A percentile compares a stretch with the other conserved stretches of the same genome.
Evolutionary conservation across 2,113 vertebrate genomes (phyloP).

Genomic region (Capricornis sumatraensis): DNA sequence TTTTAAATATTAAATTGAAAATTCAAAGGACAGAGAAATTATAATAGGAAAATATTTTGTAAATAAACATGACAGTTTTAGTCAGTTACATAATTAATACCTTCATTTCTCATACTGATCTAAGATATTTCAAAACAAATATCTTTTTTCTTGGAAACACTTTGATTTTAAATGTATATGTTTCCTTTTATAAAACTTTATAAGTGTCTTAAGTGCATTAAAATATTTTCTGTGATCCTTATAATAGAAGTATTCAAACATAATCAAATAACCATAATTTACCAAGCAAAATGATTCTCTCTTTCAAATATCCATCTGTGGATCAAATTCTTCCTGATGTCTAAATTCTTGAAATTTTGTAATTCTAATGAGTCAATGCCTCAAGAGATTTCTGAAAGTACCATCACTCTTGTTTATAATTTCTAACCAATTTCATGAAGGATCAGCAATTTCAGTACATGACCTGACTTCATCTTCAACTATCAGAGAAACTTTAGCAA

Average conservation of each 20-base stretch:
- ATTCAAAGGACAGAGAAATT: background rate
- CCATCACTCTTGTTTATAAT: background rate
- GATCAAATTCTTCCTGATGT: background rate
- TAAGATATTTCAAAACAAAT: background rate
- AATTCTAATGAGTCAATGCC: background rate
- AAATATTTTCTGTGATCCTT: background rate
- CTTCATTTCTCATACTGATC: background rate
- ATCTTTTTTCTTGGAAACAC: background rate
- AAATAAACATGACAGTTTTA: background rate
- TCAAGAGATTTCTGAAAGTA: background rate
- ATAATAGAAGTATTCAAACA: background rate
- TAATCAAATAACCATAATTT: background rate
- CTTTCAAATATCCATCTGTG: background rate
- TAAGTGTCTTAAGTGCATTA: background rate
- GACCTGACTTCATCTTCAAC: background rate
- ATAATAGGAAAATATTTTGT: background rate
- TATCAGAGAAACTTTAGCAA: background rate
- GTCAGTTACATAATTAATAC: background rate
- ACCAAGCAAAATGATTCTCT: background rate
- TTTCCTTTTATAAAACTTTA: background rate
- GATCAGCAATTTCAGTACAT: background rate
- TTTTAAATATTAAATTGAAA: background rate
- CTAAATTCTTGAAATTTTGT: background rate
- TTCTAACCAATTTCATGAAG: background rate
- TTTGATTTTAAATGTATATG: background rate